Conservation (phyloP, 2,113 vertebrate genomes). For the Rhinopomastus cyanomelas region DNA sequence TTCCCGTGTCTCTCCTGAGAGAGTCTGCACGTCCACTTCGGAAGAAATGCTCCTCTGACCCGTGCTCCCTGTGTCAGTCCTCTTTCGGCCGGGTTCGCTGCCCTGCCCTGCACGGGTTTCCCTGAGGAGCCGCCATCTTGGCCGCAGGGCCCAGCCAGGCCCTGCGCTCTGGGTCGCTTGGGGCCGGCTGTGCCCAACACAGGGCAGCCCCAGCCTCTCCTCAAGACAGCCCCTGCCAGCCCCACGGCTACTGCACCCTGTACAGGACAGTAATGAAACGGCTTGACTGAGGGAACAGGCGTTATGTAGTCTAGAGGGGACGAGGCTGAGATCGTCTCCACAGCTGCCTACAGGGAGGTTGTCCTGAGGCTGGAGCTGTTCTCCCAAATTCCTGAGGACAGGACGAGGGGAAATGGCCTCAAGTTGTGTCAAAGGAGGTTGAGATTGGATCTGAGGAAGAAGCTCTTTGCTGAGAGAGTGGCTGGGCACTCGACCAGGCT, state of each 20-base stretch:
- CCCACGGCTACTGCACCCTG: fast-evolving
- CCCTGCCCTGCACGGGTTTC: background rate
- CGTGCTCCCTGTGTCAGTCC: background rate
- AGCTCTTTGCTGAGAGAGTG: no score
- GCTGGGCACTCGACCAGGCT: no score
- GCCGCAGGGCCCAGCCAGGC: fast-evolving
- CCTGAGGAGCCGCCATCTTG: fast-evolving
- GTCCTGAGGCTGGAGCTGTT: no score
- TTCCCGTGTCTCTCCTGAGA: background rate
- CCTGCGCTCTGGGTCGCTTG: background rate
- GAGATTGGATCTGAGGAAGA: no score
- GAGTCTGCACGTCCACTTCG: background rate
- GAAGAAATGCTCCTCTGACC: background rate
- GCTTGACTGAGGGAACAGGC: no score
- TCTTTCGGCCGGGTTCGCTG: background rate
- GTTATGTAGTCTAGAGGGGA: no score
- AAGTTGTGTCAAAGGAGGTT: no score
- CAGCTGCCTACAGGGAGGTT: no score
- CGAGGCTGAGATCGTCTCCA: no score
- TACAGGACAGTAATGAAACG: no score
- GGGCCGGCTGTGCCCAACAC: background rate
- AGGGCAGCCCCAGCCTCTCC: fast-evolving
- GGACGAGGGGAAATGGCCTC: no score
- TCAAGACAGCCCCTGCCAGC: background rate
- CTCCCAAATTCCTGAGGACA: no score